Percentiles rank a stretch among this genome's conserved stretches.
Evolutionary conservation across 2,113 vertebrate species (phyloP).

Genomic region (Melanerpes formicivorus): DNA sequence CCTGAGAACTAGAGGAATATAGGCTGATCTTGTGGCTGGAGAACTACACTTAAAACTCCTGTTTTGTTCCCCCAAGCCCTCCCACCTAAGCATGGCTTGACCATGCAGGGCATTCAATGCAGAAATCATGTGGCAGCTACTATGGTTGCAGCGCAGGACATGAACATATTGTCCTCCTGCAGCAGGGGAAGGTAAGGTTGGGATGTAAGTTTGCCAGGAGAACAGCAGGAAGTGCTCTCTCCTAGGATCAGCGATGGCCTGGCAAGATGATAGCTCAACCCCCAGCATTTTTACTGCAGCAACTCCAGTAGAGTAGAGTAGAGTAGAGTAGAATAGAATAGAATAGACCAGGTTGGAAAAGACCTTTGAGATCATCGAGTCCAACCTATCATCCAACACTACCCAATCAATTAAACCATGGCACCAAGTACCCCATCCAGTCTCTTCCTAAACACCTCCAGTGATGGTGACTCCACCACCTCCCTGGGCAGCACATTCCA

Average conservation of each 20-base stretch:
- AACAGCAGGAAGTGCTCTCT: background rate
- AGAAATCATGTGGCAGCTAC: background rate
- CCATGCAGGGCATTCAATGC: background rate
- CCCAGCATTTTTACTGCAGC: background rate
- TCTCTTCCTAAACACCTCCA: too few relatives aligned
- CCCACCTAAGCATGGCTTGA: background rate
- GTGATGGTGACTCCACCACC: too few relatives aligned
- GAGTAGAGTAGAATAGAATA: too few relatives aligned
- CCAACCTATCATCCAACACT: too few relatives aligned
- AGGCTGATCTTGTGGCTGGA: background rate
- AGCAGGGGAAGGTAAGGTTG: background rate
- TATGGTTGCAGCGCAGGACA: rapidly evolving
- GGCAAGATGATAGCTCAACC: background rate
- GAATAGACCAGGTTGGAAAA: too few relatives aligned
- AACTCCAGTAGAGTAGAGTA: background rate
- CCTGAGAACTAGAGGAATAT: background rate
- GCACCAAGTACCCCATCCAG: too few relatives aligned
- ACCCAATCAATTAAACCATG: too few relatives aligned
- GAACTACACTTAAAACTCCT: background rate
- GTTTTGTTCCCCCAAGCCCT: background rate
- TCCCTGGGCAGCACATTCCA: too few relatives aligned
- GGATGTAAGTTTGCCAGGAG: background rate
- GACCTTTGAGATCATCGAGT: too few relatives aligned
- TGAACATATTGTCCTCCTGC: background rate
- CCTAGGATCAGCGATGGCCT: background rate